phyloP scores from a whole-genome alignment of 2,888 invertebrate species.

The Endomychus coccineus region DNA sequence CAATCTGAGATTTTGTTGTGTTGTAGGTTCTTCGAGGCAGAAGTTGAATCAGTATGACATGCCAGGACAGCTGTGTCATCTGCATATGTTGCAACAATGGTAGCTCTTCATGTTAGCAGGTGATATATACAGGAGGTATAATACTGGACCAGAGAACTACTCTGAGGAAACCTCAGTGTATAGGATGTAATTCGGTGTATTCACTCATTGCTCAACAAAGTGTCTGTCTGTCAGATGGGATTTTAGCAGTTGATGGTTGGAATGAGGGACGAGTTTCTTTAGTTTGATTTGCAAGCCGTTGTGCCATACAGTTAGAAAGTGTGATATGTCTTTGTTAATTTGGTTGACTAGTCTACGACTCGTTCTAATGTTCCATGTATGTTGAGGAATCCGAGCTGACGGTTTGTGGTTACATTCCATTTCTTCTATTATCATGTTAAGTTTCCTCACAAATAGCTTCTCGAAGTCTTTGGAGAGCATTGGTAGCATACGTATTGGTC shows the following conservation, averaged over 20 bases:
- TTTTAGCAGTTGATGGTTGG: conserved; percentile 1
- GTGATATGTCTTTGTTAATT: conserved; percentile 1
- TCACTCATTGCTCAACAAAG: not conserved
- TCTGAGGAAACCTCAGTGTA: not conserved
- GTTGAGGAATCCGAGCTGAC: too few species aligned
- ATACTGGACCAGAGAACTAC: not conserved
- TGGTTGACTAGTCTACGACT: conserved; percentile 1
- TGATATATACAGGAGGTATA: not conserved
- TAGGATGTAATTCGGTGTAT: not conserved
- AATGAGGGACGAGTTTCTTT: not conserved
- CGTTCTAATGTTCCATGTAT: too few species aligned
- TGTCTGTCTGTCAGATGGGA: conserved; percentile 1
- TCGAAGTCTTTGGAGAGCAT: not conserved
- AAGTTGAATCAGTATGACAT: not conserved
- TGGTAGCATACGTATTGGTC: not conserved
- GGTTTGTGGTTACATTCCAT: too few species aligned
- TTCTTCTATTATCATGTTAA: not conserved
- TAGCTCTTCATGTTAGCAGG: not conserved
- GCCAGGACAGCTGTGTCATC: not conserved
- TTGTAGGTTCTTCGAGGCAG: not conserved
- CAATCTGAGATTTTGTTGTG: not conserved
- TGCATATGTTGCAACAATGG: conserved; percentile 1
- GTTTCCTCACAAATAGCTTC: not conserved
- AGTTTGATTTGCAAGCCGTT: not conserved
- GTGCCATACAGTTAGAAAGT: too few species aligned